These are phyloP conservation scores for Suillia variegata DNA, from an alignment of 2,888 invertebrate genomes.

Conservation along the genomic window DNA sequence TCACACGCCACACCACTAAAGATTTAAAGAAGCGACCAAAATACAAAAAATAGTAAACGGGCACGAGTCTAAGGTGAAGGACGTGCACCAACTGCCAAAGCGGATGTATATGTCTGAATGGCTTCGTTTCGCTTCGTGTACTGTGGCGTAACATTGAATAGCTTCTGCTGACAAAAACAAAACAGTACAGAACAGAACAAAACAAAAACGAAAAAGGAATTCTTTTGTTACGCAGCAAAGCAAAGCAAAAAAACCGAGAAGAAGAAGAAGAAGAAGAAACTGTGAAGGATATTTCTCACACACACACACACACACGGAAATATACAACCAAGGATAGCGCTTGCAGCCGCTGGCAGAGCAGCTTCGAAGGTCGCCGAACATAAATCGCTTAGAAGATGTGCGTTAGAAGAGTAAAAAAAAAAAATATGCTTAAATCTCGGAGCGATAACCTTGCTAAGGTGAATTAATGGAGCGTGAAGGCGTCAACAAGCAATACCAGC, in stretches of 20 bases:
- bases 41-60: not conserved
- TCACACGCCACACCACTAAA: no score
- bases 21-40: no score
- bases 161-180: not conserved
- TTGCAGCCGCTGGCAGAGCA: not conserved
- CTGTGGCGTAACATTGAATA: not conserved
- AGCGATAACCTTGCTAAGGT: constrained; percentile 1
- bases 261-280: no score
- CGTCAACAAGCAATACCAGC: not conserved
- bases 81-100: not conserved
- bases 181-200: not conserved
- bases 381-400: not conserved
- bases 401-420: not conserved
- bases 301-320: no score
- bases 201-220: not conserved
- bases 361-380: not conserved
- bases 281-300: no score
- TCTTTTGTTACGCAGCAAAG: not conserved
- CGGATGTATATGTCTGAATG: not conserved
- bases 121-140: no score
- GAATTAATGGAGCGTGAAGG: not conserved
- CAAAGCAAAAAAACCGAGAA: no score
- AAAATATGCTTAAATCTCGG: constrained; percentile 2
- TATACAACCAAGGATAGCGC: no score
- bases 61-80: not conserved